These are phyloP conservation scores for Sycophaga agraensis DNA, from an alignment of 1,140 invertebrate species.

Conservation along the genomic window DNA sequence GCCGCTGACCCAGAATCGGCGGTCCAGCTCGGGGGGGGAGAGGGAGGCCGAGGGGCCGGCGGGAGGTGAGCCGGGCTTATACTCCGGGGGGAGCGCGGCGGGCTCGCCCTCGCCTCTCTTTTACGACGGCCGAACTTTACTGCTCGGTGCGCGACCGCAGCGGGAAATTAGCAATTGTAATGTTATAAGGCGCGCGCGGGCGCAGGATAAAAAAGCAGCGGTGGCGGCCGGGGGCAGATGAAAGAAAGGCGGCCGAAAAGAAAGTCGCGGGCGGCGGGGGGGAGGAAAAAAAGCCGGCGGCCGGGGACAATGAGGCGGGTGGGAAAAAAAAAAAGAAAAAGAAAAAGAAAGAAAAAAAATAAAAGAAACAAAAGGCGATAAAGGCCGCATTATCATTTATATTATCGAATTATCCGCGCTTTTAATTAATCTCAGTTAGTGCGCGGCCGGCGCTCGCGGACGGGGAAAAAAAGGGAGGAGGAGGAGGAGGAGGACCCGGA, in stretches of 20 bases:
- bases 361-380: slow-evolving; percentile 27
- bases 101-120: slow-evolving; percentile 45
- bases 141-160: slow-evolving; percentile 46
- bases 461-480: slow-evolving; percentile 10
- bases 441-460: too few species aligned
- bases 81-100: background rate
- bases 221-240: slow-evolving; percentile 2
- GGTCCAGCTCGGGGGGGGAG: background rate
- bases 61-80: background rate
- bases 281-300: slow-evolving; percentile 7
- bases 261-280: background rate
- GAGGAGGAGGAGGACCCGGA: background rate
- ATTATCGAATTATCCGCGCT: slow-evolving; percentile 28
- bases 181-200: slow-evolving; percentile 46
- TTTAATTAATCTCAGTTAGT: slow-evolving; percentile 26
- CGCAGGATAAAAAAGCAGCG: slow-evolving; percentile 1
- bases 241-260: slow-evolving; percentile 18
- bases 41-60: background rate
- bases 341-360: slow-evolving; percentile 4
- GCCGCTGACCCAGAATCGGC: background rate
- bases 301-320: background rate
- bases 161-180: slow-evolving; percentile 59
- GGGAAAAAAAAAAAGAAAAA: background rate
- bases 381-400: slow-evolving; percentile 30
- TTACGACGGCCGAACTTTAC: slow-evolving; percentile 55